Conservation (phyloP, 2,888 invertebrate species). For the Nemapogon koenigi region DNA sequence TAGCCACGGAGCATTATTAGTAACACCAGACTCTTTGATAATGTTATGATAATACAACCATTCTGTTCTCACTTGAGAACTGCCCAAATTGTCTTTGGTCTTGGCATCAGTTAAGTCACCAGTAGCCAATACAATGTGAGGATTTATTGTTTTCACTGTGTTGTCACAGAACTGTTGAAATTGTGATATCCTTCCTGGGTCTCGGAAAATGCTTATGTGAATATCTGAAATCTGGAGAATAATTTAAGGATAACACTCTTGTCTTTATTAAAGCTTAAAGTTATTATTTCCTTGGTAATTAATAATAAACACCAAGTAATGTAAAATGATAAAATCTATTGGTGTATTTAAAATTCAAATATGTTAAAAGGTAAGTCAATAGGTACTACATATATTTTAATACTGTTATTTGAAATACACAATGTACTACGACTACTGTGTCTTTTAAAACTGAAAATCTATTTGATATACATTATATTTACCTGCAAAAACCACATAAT, state of each 20-base stretch:
- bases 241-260: no score
- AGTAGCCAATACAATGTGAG: conserved; percentile 79
- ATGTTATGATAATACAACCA: conserved; percentile 81
- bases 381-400: background rate
- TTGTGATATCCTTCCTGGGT: conserved; percentile 75
- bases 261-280: background rate
- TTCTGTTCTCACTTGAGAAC: conserved; percentile 80
- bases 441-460: background rate
- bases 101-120: conserved; percentile 93
- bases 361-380: no score
- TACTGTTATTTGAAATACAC: background rate
- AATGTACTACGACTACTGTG: background rate
- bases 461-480: conserved; percentile 20
- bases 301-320: no score
- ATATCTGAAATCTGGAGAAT: conserved; percentile 88
- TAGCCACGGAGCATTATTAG: conserved; percentile 78
- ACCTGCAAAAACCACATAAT: conserved; percentile 83
- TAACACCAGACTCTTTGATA: conserved; percentile 70
- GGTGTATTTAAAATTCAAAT: no score
- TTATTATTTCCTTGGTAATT: no score
- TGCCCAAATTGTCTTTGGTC: conserved; percentile 77
- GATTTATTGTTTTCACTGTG: conserved; percentile 76
- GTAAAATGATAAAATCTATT: no score
- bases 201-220: conserved; percentile 86
- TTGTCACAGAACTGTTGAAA: conserved; percentile 80